Evolutionary conservation across 2,888 invertebrate genomes (phyloP).

Genomic region (Leucophenga maculata): DNA sequence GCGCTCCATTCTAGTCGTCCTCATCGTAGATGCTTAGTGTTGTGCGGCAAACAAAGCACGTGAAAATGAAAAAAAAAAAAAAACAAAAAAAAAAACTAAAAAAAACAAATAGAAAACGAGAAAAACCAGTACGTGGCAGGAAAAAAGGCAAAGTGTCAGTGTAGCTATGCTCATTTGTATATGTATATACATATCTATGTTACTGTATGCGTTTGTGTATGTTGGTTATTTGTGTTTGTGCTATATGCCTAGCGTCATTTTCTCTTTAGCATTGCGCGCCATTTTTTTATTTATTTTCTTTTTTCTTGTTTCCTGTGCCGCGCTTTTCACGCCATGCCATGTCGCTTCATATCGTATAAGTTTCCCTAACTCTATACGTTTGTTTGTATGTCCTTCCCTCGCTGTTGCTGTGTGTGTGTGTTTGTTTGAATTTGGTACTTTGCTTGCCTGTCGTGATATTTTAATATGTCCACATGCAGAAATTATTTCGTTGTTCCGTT

Average conservation of each 20-base stretch:
- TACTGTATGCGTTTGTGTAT: neutral
- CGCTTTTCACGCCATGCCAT: neutral
- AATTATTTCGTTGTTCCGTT: conserved; percentile 27
- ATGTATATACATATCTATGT: no score
- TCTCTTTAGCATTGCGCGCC: neutral
- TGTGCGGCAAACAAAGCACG: neutral
- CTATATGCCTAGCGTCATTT: neutral
- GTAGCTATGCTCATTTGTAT: neutral
- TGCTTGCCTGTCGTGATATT: conserved; percentile 29
- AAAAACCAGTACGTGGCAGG: neutral
- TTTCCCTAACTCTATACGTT: no score
- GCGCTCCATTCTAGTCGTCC: conserved; percentile 3
- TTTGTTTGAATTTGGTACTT: neutral
- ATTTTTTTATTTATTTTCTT: neutral
- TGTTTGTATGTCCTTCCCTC: no score
- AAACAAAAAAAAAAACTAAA: neutral
- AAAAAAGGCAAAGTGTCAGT: neutral
- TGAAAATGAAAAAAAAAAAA: neutral
- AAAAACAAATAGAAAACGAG: no score
- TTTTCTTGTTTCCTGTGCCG: neutral
- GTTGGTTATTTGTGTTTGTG: neutral
- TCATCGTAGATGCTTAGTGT: no score
- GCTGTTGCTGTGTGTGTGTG: neutral
- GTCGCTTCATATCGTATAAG: neutral
- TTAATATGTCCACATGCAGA: conserved; percentile 35